A percentile compares a stretch with the other conserved stretches of the same genome.
These are phyloP conservation scores for Dendroctonus ponderosae DNA, from an alignment of 1,140 invertebrate genomes.

Conservation along the genomic window DNA sequence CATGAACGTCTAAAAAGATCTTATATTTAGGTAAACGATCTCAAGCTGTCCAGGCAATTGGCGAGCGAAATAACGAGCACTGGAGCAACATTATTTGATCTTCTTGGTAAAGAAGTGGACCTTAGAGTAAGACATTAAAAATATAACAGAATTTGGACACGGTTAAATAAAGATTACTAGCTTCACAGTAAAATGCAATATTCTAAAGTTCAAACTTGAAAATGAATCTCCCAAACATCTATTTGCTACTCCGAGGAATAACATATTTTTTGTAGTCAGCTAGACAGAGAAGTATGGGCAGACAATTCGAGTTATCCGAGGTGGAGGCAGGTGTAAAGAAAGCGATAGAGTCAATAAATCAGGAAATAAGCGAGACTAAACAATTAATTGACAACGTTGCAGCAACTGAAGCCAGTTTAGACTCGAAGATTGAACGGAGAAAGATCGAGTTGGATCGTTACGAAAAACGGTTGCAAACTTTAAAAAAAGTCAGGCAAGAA, in stretches of 20 bases:
- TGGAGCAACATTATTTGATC: conserved; percentile 86
- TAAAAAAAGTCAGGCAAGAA: conserved; percentile 85
- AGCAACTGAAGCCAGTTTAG: conserved; percentile 80
- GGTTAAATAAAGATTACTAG: too few relatives aligned
- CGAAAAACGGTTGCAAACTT: conserved; percentile 86
- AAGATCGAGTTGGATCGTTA: conserved; percentile 87
- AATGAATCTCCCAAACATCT: too few relatives aligned
- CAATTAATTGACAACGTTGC: conserved; percentile 80
- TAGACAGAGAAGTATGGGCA: conserved; percentile 54
- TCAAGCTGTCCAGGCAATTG: conserved; percentile 83
- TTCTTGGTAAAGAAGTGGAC: conserved; percentile 86
- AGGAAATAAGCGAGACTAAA: conserved; percentile 70
- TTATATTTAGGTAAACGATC: conserved; percentile 64
- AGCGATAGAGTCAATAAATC: conserved; percentile 65
- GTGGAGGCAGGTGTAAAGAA: conserved; percentile 74
- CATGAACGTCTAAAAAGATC: conserved; percentile 10
- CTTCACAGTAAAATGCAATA: too few relatives aligned
- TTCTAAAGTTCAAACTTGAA: too few relatives aligned
- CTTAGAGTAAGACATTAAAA: conserved; percentile 64
- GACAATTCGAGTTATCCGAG: conserved; percentile 78
- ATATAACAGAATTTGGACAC: too few relatives aligned
- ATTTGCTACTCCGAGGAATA: too few relatives aligned
- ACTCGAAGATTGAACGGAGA: conserved; percentile 89
- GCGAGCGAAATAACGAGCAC: conserved; percentile 88
- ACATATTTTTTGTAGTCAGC: conserved; percentile 46